Evolutionary conservation across 37 sponge, comb jelly and placozoan species (phyloP).

Genomic region (Amphimedon queenslandica): DNA sequence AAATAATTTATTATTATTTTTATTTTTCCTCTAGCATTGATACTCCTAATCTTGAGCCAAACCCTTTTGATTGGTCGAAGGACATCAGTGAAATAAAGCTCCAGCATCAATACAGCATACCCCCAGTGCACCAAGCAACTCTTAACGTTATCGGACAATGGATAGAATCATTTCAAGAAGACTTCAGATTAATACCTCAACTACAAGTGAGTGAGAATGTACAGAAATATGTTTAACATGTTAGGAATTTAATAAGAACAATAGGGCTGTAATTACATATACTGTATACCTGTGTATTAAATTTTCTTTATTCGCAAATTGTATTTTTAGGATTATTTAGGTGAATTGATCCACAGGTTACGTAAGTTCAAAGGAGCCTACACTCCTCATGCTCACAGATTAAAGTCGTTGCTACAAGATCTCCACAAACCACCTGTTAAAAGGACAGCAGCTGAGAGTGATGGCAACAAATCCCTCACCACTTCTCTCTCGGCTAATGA

Average conservation of each 20-base stretch:
- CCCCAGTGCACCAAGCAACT: not conserved
- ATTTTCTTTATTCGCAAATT: not conserved
- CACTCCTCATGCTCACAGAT: constrained; percentile 30
- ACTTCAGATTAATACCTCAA: constrained; percentile 30
- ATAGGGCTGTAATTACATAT: not conserved
- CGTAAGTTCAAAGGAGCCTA: constrained; percentile 50
- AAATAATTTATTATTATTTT: not conserved
- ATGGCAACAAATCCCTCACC: no score
- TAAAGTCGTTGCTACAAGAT: constrained; percentile 36
- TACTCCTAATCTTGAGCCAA: not conserved
- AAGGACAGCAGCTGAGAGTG: no score
- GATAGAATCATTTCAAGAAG: constrained; percentile 44
- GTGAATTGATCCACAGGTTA: constrained; percentile 17
- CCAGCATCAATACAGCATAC: not conserved
- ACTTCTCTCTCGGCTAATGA: no score
- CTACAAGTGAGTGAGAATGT: constrained; percentile 1
- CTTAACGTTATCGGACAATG: constrained; percentile 58
- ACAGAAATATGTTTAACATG: no score
- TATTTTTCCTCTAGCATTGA: not conserved
- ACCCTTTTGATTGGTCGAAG: constrained; percentile 3
- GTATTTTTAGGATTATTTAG: constrained; percentile 14
- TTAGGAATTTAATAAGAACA: no score
- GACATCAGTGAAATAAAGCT: not conserved
- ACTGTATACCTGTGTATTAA: not conserved
- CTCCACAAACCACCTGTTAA: no score